phyloP scores from a whole-genome alignment of 2,888 invertebrate genomes.

The Nymphalis polychloros region DNA sequence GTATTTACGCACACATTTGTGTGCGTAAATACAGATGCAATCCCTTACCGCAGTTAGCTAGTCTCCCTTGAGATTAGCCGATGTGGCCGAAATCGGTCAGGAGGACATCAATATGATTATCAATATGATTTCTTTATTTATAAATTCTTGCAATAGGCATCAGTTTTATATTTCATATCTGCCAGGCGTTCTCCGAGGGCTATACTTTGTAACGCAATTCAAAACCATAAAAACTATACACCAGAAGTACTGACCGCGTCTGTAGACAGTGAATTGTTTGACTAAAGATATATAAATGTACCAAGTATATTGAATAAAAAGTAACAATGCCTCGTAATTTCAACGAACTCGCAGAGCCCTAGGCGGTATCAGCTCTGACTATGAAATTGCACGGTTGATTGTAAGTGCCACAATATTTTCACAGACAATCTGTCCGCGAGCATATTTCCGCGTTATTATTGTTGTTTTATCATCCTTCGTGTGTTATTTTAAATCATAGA shows the following conservation, averaged over 20 bases:
- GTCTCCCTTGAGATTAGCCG: too few relatives aligned
- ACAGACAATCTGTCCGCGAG: conserved; percentile 24
- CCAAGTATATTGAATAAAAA: neutral
- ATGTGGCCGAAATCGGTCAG: too few relatives aligned
- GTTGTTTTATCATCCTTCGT: neutral
- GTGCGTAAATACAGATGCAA: too few relatives aligned
- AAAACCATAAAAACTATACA: too few relatives aligned
- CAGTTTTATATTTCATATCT: too few relatives aligned
- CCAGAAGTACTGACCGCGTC: too few relatives aligned
- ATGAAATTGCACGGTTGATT: conserved; percentile 32
- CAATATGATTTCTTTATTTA: too few relatives aligned
- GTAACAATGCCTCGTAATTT: conserved; percentile 8
- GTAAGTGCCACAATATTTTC: conserved; percentile 39
- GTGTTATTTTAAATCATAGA: neutral
- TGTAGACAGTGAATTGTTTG: neutral
- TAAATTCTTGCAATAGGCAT: too few relatives aligned
- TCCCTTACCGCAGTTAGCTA: neutral
- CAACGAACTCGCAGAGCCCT: conserved; percentile 20
- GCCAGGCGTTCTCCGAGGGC: too few relatives aligned
- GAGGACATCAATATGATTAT: too few relatives aligned
- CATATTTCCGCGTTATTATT: conserved; percentile 21
- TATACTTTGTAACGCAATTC: too few relatives aligned
- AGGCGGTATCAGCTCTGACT: neutral
- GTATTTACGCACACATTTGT: too few relatives aligned
- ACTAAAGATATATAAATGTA: neutral